A percentile compares a stretch with the other conserved stretches of the same genome.
phyloP scores from a whole-genome alignment of 2,797 vertebrate genomes.

The Hyperoplus lanceolatus region DNA sequence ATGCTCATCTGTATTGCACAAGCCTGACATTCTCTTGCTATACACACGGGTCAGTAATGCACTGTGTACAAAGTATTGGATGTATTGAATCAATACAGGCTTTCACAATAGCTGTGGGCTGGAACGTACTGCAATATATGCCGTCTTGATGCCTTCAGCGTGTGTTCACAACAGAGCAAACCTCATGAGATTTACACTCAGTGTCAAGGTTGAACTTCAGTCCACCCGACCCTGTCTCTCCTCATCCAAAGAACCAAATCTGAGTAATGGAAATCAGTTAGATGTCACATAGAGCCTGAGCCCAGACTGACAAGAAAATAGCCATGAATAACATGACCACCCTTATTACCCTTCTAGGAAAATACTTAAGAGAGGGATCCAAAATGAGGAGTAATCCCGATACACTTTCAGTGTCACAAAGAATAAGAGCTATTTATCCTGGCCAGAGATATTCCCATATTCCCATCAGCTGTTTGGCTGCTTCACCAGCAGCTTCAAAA shows the following conservation, averaged over 20 bases:
- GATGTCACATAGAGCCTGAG: constrained; percentile 74
- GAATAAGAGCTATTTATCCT: constrained; percentile 74
- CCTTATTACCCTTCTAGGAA: constrained; percentile 79
- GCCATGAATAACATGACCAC: constrained; percentile 84
- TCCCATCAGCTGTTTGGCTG: constrained; percentile 70
- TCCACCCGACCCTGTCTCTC: constrained; percentile 67
- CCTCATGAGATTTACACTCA: constrained; percentile 53
- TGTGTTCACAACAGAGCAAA: constrained; percentile 57
- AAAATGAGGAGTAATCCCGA: constrained; percentile 78
- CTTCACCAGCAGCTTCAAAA: constrained; percentile 34
- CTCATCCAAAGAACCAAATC: constrained; percentile 62
- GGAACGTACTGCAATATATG: constrained; percentile 37
- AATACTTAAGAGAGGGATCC: constrained; percentile 79
- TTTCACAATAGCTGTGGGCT: constrained; percentile 44
- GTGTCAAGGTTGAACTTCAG: constrained; percentile 73
- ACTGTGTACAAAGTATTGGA: constrained; percentile 41
- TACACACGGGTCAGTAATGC: constrained; percentile 13
- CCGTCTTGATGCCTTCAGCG: constrained; percentile 55
- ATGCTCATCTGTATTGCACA: constrained; percentile 36
- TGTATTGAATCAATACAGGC: constrained; percentile 61
- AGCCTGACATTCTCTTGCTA: constrained; percentile 20
- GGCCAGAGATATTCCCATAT: constrained; percentile 63
- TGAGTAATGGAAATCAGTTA: constrained; percentile 79
- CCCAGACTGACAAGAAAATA: constrained; percentile 85
- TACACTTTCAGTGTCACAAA: constrained; percentile 78